Percentiles rank a stretch among this genome's conserved stretches.
Evolutionary conservation across 2,113 vertebrate species (phyloP).

Genomic region (Ceratotherium simum): DNA sequence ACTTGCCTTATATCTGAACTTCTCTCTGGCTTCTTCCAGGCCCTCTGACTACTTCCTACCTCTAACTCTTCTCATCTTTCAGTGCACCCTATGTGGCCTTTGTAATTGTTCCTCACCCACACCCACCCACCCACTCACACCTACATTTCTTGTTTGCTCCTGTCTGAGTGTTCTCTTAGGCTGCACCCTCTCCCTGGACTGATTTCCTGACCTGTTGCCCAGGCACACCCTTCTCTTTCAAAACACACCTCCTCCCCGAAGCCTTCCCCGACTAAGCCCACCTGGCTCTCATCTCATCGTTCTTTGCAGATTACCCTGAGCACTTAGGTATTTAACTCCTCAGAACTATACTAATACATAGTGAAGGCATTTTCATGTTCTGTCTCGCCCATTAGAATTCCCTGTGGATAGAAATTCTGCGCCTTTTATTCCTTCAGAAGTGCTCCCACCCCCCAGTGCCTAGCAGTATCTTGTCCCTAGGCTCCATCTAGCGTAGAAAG

Average conservation of each 20-base stretch:
- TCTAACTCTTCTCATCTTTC: constrained; percentile 23
- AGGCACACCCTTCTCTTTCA: constrained; percentile 67
- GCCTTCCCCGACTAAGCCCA: constrained; percentile 65
- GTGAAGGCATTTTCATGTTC: constrained; percentile 61
- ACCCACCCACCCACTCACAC: not conserved
- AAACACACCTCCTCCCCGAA: constrained; percentile 71
- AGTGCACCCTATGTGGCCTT: not conserved
- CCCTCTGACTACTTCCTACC: not conserved
- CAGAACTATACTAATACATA: constrained; percentile 60
- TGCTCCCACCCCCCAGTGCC: not conserved
- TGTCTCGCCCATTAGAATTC: constrained; percentile 64
- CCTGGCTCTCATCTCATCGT: constrained; percentile 61
- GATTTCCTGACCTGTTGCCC: constrained; percentile 60
- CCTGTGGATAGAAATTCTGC: constrained; percentile 57
- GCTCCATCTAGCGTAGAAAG: constrained; percentile 63
- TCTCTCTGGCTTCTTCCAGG: constrained; percentile 49
- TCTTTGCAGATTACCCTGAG: constrained; percentile 57
- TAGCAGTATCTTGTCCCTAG: constrained; percentile 57
- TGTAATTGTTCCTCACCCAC: constrained; percentile 21
- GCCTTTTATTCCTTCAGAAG: constrained; percentile 53
- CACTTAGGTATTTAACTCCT: constrained; percentile 64
- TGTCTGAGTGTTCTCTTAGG: constrained; percentile 61
- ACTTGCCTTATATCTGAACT: not conserved
- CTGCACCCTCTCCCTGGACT: constrained; percentile 29
- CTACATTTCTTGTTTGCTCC: constrained; percentile 69